Evolutionary conservation across 2,888 invertebrate genomes (phyloP), one percentile per base, ranked within the genome.

Genomic region (Drosophila meridiana): DNA sequence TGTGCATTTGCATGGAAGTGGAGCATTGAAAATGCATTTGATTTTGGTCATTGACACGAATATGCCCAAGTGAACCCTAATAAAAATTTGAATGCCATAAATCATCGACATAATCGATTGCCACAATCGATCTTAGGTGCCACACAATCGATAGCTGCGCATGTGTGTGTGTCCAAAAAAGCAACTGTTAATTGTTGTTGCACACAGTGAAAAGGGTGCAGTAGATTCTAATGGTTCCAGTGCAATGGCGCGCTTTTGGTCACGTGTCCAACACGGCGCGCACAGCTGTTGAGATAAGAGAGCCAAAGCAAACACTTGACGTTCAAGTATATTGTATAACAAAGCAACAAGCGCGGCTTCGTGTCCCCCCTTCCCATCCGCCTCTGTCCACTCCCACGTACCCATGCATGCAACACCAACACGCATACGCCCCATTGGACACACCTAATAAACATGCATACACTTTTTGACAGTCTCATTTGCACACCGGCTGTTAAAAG

Each of bases 101-200:
- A 87, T 87, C 87, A 88, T 90, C 78, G 66, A 50, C 64, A 76
- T 86, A 90, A 88, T 87, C 87, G 87, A 87, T 90, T 78, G 89
- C 68, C 64, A 58, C 78, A 76, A 88, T 89, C 88, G 88, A 88
- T 82, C 76, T 83, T 56, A 76, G 70, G 69, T 70, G 75, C 78
- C 78, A 71, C 60, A 75, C 58, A 78, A 13, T 34, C 57, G 47
- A 53, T 68, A 68, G 30, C 38, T 26, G 13, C 61, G 45, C 50
- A 48, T 57, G 28, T 70, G 55, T 71, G 62, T 52, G 43, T 64
- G 32, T 69, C 66, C 86, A 58, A 78, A 4, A 34, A 52, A 60
- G 28, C 52, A 53, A 45, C 63, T 71, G 71, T 67, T 65, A 78
- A 78, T 78, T 63, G 76, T 38, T 60, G 75, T 38, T 60, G 75